phyloP scores from a whole-genome alignment of 1,140 invertebrate genomes.

The Penaeus indicus region DNA sequence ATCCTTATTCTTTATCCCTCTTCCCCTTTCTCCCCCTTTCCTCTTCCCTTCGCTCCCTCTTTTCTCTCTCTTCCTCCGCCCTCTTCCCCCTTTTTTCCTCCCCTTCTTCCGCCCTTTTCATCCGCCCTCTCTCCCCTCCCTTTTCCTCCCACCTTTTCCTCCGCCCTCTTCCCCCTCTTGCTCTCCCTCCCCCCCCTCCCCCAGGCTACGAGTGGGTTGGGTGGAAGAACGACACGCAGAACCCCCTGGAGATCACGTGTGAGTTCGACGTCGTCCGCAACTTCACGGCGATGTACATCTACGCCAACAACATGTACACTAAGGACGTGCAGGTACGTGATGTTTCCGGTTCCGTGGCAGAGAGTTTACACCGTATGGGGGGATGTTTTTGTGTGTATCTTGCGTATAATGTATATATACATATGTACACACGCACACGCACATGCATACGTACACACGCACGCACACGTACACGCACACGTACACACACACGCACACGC shows the following conservation, averaged over 20 bases:
- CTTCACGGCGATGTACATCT: constrained; percentile 81
- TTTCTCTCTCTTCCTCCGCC: constrained; percentile 31
- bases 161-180: background rate
- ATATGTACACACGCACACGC: background rate
- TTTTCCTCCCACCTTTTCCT: background rate
- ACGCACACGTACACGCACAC: background rate
- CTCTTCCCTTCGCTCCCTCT: background rate
- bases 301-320: constrained; percentile 74
- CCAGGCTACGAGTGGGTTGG: constrained; percentile 86
- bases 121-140: background rate
- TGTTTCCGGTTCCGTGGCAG: background rate
- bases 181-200: constrained; percentile 10
- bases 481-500: background rate
- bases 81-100: too few relatives aligned
- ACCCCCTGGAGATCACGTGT: constrained; percentile 79
- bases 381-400: too few relatives aligned
- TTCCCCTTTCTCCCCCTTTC: background rate
- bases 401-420: background rate
- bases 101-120: too few relatives aligned
- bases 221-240: constrained; percentile 81
- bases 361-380: too few relatives aligned
- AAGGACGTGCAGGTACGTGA: constrained; percentile 49
- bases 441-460: background rate
- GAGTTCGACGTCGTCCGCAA: constrained; percentile 83
- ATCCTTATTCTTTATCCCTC: background rate